These are phyloP conservation scores for Chalcis sispes DNA, from an alignment of 2,888 invertebrate genomes.

Conservation along the genomic window DNA sequence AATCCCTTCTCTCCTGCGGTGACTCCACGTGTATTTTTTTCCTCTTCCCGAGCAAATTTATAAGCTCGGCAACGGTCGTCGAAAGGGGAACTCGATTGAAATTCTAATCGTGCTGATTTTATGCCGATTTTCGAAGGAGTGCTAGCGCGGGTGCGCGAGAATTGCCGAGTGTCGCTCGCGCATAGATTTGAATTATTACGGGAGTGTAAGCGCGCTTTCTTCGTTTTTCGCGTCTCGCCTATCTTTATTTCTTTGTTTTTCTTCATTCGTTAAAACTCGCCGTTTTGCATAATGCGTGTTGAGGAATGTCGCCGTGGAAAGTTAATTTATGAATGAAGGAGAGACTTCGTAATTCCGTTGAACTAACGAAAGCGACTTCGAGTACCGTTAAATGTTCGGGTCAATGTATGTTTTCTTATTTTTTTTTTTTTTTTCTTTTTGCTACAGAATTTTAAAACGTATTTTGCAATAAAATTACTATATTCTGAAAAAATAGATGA, in stretches of 20 bases:
- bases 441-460: too few relatives aligned
- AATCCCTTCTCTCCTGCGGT: too few relatives aligned
- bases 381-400: too few relatives aligned
- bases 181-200: conserved; percentile 44
- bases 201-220: too few relatives aligned
- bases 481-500: too few relatives aligned
- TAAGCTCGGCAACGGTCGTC: background rate
- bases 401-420: too few relatives aligned
- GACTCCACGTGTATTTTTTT: background rate
- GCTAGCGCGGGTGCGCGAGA: conserved; percentile 6
- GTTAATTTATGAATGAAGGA: conserved; percentile 27
- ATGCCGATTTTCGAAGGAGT: conserved; percentile 10
- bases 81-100: background rate
- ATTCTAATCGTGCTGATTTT: conserved; percentile 35
- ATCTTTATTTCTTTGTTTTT: too few relatives aligned
- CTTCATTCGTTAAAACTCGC: background rate
- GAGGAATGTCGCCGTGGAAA: conserved; percentile 26
- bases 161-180: conserved; percentile 41
- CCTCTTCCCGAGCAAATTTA: background rate
- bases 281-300: background rate
- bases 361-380: background rate
- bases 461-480: too few relatives aligned
- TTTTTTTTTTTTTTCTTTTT: too few relatives aligned
- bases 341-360: background rate
- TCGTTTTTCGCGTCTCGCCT: background rate